Evolutionary conservation across 1,140 invertebrate species (phyloP), one percentile per base, ranked within the genome.

Genomic region (Drosophila suzukii): DNA sequence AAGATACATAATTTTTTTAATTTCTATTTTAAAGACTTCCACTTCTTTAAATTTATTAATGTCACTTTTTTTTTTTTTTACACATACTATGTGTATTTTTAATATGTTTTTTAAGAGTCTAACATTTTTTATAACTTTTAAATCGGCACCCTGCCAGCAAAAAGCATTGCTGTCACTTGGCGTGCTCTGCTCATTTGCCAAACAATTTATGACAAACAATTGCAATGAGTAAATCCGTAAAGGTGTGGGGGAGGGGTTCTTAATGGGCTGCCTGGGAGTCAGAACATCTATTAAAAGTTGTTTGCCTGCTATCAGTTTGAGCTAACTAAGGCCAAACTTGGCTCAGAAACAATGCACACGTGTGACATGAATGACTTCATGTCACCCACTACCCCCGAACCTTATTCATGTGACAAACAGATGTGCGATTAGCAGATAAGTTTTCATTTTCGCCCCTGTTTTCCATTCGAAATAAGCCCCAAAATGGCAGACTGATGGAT

Each of bases 401-500:
- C 6, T 44, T 57, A 38, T 53, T 85, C 84, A 89, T 84, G 80
- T 84, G 84, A 89, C 84, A 88, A 89, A 50, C 84, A 88, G 84
- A 88, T 88, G 84, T 78, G 80, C 80, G 79, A 88, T 88, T 88
- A 88, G 86, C 84, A 89, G 83, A 88, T 88, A 88, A 77, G 61
- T 88, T 88, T 83, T 76, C 79, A 83, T 83, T 83, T 60, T 49
- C 44, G 43, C 49, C 65, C 36, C 61, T 59, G 17, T 30, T 15
- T 43, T 46, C 56, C 24, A 27, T 44, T n/a, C 17, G 49, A 38
- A 53, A 41, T 34, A 39, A 44, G 20, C 30, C 47, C 39, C 38
- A 49, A 60, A 63, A 61, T 61, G 39, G 57, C 56, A 36, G 20
- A 41, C 17, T 75, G 63, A 73, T 68, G 59, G 20, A 72, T 77